Conservation (phyloP, 23 tunicate genomes). For the Ciona savignyi region DNA sequence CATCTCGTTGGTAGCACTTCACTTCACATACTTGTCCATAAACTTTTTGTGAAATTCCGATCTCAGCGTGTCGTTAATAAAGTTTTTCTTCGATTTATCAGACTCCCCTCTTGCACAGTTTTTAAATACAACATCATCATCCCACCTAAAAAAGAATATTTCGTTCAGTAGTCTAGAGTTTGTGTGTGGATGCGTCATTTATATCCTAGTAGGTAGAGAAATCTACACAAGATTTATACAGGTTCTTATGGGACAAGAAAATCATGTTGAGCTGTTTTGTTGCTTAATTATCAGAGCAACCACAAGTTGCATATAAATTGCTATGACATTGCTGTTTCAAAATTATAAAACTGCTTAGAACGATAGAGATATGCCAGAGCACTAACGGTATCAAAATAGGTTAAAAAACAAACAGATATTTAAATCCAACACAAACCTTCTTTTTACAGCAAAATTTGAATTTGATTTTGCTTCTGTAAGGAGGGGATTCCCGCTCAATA, state of each 20-base stretch:
- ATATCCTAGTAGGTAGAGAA: too few relatives aligned
- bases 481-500: constrained; percentile 88
- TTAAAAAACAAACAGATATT: not conserved
- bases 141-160: constrained; percentile 41
- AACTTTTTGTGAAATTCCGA: constrained; percentile 95
- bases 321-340: too few relatives aligned
- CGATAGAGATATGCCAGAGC: too few relatives aligned
- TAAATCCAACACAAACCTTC: constrained; percentile 7
- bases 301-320: too few relatives aligned
- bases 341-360: too few relatives aligned
- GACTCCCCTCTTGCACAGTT: constrained; percentile 89
- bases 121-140: constrained; percentile 93
- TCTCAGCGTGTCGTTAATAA: constrained; percentile 85
- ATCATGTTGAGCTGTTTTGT: too few relatives aligned
- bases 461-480: constrained; percentile 23
- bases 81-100: constrained; percentile 68
- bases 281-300: too few relatives aligned
- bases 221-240: too few relatives aligned
- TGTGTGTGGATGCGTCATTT: too few relatives aligned
- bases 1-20: not conserved
- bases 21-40: constrained; percentile 95
- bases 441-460: constrained; percentile 75
- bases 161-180: too few relatives aligned
- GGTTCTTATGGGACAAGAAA: too few relatives aligned
- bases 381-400: not conserved